phyloP scores from a whole-genome alignment of 2,797 vertebrate genomes.

The Macroramphosus scolopax region DNA sequence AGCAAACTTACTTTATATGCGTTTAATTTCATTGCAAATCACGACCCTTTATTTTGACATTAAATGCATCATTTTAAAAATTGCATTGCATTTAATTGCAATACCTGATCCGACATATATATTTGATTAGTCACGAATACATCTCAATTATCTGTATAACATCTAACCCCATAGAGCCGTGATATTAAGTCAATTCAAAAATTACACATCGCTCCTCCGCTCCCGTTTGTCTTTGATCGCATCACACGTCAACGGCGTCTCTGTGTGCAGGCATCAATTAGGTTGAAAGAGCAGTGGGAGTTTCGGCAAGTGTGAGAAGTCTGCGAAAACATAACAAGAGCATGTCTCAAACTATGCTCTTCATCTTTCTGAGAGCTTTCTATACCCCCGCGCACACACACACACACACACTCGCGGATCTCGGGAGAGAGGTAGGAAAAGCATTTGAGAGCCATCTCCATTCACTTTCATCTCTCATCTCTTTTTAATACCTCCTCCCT shows the following conservation, averaged over 20 bases:
- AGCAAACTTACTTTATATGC: too few species aligned
- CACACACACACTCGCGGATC: slow-evolving; percentile 35
- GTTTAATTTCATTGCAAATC: too few species aligned
- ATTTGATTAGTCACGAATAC: too few species aligned
- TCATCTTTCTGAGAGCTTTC: slow-evolving; percentile 57
- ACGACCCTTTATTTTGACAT: too few species aligned
- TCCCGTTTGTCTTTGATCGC: slow-evolving; percentile 43
- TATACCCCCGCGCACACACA: slow-evolving; percentile 10
- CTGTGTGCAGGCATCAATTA: slow-evolving; percentile 44
- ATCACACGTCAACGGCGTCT: slow-evolving; percentile 30
- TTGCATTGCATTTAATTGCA: too few species aligned
- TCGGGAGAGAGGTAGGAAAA: slow-evolving; percentile 58
- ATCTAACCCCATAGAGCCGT: too few species aligned
- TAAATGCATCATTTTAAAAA: too few species aligned
- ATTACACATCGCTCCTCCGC: slow-evolving; percentile 9
- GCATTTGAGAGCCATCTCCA: slow-evolving; percentile 65
- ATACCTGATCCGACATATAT: too few species aligned
- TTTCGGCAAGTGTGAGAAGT: slow-evolving; percentile 31
- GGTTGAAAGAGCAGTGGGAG: slow-evolving; percentile 51
- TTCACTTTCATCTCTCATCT: slow-evolving; percentile 73
- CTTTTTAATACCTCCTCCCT: slow-evolving; percentile 68
- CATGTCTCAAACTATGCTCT: slow-evolving; percentile 59
- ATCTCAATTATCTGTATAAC: too few species aligned
- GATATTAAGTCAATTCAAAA: slow-evolving; percentile 38
- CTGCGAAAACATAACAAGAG: slow-evolving; percentile 51